Percentiles rank a stretch among this genome's conserved stretches.
Conservation (phyloP, 2,888 invertebrate species). For the Drosophila borborema region DNA sequence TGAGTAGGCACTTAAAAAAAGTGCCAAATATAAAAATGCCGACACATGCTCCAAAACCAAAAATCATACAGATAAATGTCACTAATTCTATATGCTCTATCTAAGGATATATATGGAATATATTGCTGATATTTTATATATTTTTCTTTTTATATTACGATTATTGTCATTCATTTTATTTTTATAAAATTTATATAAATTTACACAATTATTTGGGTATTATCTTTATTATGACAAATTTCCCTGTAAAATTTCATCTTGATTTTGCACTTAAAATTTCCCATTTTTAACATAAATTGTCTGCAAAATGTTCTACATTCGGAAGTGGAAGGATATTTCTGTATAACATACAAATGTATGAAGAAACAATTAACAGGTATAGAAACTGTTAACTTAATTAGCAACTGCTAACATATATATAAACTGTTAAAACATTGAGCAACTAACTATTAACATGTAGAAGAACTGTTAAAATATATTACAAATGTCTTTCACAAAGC, state of each 20-base stretch:
- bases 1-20: conserved; percentile 47
- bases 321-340: too few species aligned
- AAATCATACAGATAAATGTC: not conserved
- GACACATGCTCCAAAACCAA: conserved; percentile 28
- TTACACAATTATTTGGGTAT: too few species aligned
- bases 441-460: not conserved
- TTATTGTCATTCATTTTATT: too few species aligned
- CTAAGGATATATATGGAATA: not conserved
- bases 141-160: too few species aligned
- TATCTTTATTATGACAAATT: too few species aligned
- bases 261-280: not conserved
- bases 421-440: not conserved
- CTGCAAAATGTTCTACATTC: not conserved
- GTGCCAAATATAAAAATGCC: conserved; percentile 33
- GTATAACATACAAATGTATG: too few species aligned
- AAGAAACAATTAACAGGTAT: too few species aligned
- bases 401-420: not conserved
- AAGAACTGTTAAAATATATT: not conserved
- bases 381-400: not conserved
- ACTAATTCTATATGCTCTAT: conserved; percentile 24
- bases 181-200: too few species aligned
- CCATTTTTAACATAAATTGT: not conserved
- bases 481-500: not conserved
- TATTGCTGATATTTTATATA: not conserved
- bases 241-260: too few species aligned